Evolutionary conservation across 2,797 vertebrate species (phyloP).

Genomic region (Staurois parvus): DNA sequence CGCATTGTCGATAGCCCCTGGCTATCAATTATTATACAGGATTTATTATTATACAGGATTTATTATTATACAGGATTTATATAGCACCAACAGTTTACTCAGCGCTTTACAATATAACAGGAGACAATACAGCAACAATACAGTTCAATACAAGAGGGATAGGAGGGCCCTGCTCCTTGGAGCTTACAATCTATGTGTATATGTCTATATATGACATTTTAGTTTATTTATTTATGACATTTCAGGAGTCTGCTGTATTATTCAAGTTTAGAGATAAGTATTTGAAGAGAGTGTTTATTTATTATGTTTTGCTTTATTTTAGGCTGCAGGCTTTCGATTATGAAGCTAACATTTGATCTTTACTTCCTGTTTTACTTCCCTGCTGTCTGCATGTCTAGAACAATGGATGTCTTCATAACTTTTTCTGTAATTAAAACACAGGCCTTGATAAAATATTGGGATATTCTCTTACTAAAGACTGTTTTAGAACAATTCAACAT

Average conservation of each 20-base stretch:
- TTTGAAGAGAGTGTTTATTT: background rate
- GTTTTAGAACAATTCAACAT: background rate
- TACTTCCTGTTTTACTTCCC: constrained; percentile 42
- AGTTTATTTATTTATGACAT: too few relatives aligned
- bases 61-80: too few relatives aligned
- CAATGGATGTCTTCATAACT: constrained; percentile 30
- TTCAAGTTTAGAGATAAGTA: background rate
- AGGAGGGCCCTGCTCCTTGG: too few relatives aligned
- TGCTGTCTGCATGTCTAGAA: constrained; percentile 14
- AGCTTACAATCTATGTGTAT: too few relatives aligned
- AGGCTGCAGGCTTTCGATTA: constrained; percentile 9
- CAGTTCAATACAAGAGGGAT: too few relatives aligned
- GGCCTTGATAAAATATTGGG: constrained; percentile 21
- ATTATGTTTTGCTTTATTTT: constrained; percentile 1
- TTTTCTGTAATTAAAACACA: constrained; percentile 22
- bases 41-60: too few relatives aligned
- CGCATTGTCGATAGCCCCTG: too few relatives aligned
- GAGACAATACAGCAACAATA: too few relatives aligned
- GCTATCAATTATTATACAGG: too few relatives aligned
- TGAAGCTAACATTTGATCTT: constrained; percentile 10
- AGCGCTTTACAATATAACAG: too few relatives aligned
- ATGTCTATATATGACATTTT: too few relatives aligned
- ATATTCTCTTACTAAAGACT: constrained; percentile 7
- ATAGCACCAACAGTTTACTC: too few relatives aligned
- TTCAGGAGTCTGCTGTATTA: background rate